Evolutionary conservation across 2,113 vertebrate species (phyloP).

Genomic region (Bos indicus): DNA sequence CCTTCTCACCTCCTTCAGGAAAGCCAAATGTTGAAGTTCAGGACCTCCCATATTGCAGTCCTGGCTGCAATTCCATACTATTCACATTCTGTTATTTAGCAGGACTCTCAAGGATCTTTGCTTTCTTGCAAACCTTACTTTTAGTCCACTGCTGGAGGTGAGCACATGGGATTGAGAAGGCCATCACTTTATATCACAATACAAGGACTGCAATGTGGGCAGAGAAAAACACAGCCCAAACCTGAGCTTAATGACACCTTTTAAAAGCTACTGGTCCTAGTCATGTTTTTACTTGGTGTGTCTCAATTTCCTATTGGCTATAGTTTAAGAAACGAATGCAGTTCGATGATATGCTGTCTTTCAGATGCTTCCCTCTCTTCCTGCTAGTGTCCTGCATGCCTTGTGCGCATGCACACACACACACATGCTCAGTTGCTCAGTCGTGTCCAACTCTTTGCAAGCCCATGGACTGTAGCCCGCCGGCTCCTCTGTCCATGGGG

Average conservation of each 20-base stretch:
- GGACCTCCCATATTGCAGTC: not conserved
- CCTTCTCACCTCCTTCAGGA: not conserved
- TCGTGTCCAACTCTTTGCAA: not conserved
- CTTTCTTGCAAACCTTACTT: not conserved
- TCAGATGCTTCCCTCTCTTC: not conserved
- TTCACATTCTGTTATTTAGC: not conserved
- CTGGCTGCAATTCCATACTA: not conserved
- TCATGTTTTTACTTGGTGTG: not conserved
- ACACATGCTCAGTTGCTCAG: not conserved
- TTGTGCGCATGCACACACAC: not conserved
- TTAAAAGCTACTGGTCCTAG: not conserved
- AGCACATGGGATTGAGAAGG: not conserved
- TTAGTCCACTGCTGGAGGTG: not conserved
- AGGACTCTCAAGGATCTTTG: not conserved
- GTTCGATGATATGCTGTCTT: not conserved
- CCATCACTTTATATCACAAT: not conserved
- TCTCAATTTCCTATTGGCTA: not conserved
- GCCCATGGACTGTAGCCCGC: not conserved
- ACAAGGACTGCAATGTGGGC: not conserved
- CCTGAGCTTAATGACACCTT: not conserved
- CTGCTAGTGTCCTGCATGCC: not conserved
- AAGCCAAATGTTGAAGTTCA: not conserved
- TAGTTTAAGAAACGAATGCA: not conserved
- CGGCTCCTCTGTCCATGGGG: not conserved
- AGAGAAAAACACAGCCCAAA: not conserved